Percentiles rank a stretch among this genome's conserved stretches.
Evolutionary conservation across 2,113 vertebrate genomes (phyloP).

Genomic region (Heteronetta atricapilla): DNA sequence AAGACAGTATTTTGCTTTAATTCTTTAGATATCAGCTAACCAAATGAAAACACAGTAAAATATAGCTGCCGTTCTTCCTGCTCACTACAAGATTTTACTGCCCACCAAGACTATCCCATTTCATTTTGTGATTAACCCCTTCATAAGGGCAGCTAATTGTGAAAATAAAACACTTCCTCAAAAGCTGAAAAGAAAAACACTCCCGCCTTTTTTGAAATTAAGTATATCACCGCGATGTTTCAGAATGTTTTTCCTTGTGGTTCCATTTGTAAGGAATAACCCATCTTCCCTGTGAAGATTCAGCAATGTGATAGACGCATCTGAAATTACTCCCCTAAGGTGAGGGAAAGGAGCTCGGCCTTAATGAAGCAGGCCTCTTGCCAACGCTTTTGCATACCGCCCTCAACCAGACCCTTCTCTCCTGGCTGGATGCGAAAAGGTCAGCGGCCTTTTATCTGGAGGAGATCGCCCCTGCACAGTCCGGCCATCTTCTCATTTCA

Average conservation of each 20-base stretch:
- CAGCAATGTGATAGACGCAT: neutral
- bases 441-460: constrained; percentile 43
- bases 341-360: neutral
- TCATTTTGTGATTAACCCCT: neutral
- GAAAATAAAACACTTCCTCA: neutral
- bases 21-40: neutral
- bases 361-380: constrained; percentile 5
- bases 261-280: neutral
- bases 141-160: neutral
- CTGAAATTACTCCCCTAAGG: constrained; percentile 43
- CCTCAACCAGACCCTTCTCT: constrained; percentile 11
- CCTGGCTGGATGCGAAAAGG: constrained; percentile 35
- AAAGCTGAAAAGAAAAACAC: neutral
- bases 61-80: neutral
- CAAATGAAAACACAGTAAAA: neutral
- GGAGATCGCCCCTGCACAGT: constrained; percentile 11
- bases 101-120: neutral
- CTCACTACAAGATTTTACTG: neutral
- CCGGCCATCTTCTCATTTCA: neutral
- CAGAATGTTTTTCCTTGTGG: neutral
- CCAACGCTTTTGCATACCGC: constrained; percentile 30
- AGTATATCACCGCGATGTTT: neutral
- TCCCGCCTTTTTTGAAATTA: neutral
- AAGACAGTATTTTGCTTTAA: neutral
- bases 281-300: neutral